Percentiles rank a stretch among this genome's conserved stretches.
phyloP scores from a whole-genome alignment of 2,888 invertebrate species.

The Baccha elongata region DNA sequence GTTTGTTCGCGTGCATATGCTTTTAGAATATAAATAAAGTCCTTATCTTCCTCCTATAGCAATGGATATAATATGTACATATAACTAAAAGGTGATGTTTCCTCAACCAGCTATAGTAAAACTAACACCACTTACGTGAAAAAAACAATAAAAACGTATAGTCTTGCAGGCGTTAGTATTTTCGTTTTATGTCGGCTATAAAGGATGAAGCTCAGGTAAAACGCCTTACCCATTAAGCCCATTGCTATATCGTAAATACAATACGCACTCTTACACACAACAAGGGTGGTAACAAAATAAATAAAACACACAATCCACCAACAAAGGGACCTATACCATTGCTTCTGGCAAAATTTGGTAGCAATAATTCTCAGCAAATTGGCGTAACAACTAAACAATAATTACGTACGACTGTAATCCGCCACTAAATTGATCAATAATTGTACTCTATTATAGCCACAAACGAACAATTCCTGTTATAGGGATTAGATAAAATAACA shows the following conservation, averaged over 20 bases:
- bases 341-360: constrained; percentile 17
- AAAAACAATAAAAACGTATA: no score
- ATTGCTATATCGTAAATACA: neutral
- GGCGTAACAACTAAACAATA: constrained; percentile 46
- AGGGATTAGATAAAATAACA: constrained; percentile 51
- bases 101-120: no score
- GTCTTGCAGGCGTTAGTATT: no score
- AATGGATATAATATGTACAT: no score
- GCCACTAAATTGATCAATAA: constrained; percentile 63
- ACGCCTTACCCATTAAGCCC: neutral
- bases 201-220: neutral
- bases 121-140: no score
- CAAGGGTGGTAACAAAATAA: constrained; percentile 1
- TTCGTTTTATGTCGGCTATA: neutral
- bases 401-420: constrained; percentile 51
- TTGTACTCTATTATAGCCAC: constrained; percentile 59
- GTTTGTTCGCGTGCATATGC: no score
- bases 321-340: neutral
- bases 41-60: no score
- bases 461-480: constrained; percentile 42
- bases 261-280: neutral
- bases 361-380: constrained; percentile 53
- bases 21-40: no score
- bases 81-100: no score
- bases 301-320: constrained; percentile 10